phyloP scores from a whole-genome alignment of 2,888 invertebrate species.

The Hoplodrina ambigua region DNA sequence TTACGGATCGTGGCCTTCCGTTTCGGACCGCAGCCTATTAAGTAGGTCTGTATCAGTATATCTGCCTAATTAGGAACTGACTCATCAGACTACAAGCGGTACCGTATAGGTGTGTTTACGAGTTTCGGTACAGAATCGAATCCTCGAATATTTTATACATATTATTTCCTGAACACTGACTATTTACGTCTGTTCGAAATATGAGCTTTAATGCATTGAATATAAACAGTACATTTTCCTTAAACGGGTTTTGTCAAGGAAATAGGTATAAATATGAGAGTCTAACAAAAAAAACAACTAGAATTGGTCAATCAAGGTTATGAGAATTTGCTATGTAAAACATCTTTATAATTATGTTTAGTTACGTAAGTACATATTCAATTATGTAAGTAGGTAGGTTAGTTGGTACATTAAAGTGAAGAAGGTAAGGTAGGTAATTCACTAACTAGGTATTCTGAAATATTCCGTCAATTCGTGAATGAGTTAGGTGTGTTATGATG shows the following conservation, averaged over 20 bases:
- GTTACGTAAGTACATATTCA: neutral
- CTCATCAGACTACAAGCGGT: slow-evolving; percentile 22
- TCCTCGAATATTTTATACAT: slow-evolving; percentile 1
- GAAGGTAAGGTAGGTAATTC: too few species aligned
- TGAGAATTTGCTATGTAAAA: neutral
- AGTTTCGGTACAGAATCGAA: slow-evolving; percentile 1
- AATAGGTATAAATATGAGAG: neutral
- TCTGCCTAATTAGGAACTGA: slow-evolving; percentile 45
- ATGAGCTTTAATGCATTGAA: slow-evolving; percentile 19
- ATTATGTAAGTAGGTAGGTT: slow-evolving; percentile 19
- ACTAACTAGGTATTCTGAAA: neutral
- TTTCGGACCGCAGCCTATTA: slow-evolving; percentile 23
- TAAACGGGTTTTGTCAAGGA: slow-evolving; percentile 22
- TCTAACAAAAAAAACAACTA: slow-evolving; percentile 9
- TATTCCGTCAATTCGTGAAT: neutral
- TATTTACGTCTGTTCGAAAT: too few species aligned
- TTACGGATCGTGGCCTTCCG: slow-evolving; percentile 24
- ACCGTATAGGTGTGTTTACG: slow-evolving; percentile 5
- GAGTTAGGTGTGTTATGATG: too few species aligned
- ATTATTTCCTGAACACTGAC: slow-evolving; percentile 1
- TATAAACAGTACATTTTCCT: slow-evolving; percentile 6
- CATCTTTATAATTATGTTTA: slow-evolving; percentile 4
- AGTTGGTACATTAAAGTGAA: neutral
- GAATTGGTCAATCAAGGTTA: slow-evolving; percentile 36
- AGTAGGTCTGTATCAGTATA: slow-evolving; percentile 11